Conservation (phyloP, 2,888 invertebrate genomes). For the Elysia crispata region DNA sequence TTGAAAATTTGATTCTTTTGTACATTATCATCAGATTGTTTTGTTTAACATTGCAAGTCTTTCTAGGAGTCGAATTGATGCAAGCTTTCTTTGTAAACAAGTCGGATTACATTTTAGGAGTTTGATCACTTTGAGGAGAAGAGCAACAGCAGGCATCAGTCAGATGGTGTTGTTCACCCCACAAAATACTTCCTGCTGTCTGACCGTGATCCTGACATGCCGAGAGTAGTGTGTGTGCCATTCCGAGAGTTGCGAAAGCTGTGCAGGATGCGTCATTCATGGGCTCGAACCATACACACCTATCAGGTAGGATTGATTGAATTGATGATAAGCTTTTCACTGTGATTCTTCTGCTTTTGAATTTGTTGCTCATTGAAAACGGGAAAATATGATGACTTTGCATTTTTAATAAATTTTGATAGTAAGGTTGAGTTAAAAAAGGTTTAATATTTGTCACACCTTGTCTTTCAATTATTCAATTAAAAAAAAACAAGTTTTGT, state of each 20-base stretch:
- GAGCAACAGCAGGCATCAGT: neutral
- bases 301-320: slow-evolving; percentile 64
- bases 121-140: neutral
- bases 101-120: neutral
- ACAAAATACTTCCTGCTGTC: slow-evolving; percentile 57
- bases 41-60: neutral
- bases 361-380: no score
- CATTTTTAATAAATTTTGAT: no score
- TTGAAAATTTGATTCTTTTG: no score
- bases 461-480: no score
- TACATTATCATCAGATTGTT: neutral
- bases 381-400: no score
- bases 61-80: neutral
- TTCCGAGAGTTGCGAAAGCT: slow-evolving; percentile 56
- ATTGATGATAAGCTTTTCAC: no score
- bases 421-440: no score
- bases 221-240: slow-evolving; percentile 61
- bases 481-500: no score
- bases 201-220: slow-evolving; percentile 59
- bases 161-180: no score
- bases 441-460: no score
- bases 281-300: slow-evolving; percentile 74
- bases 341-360: no score
- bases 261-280: slow-evolving; percentile 70
- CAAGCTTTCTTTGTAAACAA: slow-evolving; percentile 4